These are phyloP conservation scores for Cottus gobio DNA, from an alignment of 2,113 vertebrate species.

Conservation along the genomic window DNA sequence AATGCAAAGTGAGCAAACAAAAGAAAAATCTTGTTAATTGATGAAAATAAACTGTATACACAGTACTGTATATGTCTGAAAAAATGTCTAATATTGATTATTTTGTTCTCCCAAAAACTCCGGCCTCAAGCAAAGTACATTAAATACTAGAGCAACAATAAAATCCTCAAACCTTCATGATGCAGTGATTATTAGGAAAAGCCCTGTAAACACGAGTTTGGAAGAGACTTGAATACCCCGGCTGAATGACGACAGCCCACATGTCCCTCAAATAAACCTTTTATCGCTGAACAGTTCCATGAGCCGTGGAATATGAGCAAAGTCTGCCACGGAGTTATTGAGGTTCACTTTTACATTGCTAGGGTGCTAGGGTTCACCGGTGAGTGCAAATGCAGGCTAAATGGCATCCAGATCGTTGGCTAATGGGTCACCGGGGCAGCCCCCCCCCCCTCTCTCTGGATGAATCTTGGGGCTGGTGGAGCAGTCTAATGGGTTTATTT, in stretches of 20 bases:
- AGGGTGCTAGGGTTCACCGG: slow-evolving; percentile 40
- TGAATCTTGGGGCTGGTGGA: slow-evolving; percentile 19
- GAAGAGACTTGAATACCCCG: slow-evolving; percentile 39
- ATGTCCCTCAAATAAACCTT: slow-evolving; percentile 58
- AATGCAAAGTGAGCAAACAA: no score
- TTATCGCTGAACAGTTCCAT: slow-evolving; percentile 51
- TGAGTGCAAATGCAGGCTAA: slow-evolving; percentile 45
- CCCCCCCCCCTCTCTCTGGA: no score
- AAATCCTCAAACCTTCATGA: slow-evolving; percentile 13
- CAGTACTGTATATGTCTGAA: neutral
- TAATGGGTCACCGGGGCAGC: slow-evolving; percentile 61
- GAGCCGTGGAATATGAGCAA: slow-evolving; percentile 54
- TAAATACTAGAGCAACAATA: slow-evolving; percentile 9
- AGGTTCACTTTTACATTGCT: slow-evolving; percentile 45
- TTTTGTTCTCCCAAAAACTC: neutral
- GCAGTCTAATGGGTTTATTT: slow-evolving; percentile 40
- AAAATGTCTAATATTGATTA: neutral
- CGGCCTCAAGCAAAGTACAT: neutral
- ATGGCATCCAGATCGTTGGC: slow-evolving; percentile 45
- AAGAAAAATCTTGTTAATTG: no score
- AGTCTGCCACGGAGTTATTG: slow-evolving; percentile 46
- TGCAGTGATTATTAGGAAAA: slow-evolving; percentile 41
- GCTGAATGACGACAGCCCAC: slow-evolving; percentile 54
- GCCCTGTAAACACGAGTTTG: slow-evolving; percentile 33
- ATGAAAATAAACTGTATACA: no score